Evolutionary conservation across 2,888 invertebrate genomes (phyloP).

Genomic region (Caenorhabditis imperialis): DNA sequence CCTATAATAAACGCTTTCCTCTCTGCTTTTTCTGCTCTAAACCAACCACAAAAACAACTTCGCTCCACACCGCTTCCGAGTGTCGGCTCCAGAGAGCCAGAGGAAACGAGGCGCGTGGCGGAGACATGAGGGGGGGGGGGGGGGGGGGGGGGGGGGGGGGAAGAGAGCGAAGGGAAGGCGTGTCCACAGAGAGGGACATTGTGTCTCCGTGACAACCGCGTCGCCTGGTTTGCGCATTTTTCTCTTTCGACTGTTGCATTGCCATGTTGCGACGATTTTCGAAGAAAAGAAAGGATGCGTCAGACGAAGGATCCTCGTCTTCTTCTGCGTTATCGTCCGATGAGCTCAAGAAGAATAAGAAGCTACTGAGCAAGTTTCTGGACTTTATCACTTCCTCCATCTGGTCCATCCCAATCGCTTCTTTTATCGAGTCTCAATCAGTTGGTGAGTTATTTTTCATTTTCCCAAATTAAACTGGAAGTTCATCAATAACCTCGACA

Average conservation of each 20-base stretch:
- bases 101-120: no score
- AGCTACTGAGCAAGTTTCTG: slow-evolving; percentile 66
- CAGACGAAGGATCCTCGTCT: background rate
- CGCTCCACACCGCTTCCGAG: no score
- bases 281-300: slow-evolving; percentile 15
- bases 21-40: no score
- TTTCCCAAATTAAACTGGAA: background rate
- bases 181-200: slow-evolving; percentile 22
- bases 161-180: slow-evolving; percentile 24
- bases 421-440: slow-evolving; percentile 74
- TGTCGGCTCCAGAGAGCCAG: background rate
- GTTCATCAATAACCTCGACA: background rate
- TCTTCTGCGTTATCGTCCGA: background rate
- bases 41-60: no score
- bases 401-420: slow-evolving; percentile 73
- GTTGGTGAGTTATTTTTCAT: slow-evolving; percentile 58
- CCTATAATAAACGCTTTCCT: background rate
- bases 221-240: background rate
- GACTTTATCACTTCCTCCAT: slow-evolving; percentile 73
- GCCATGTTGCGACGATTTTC: slow-evolving; percentile 50
- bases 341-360: slow-evolving; percentile 16
- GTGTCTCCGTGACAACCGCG: slow-evolving; percentile 49
- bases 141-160: slow-evolving; percentile 2
- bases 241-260: background rate
- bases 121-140: no score